Evolutionary conservation across 2,888 invertebrate genomes (phyloP).

Genomic region (Crioceris asparagi): DNA sequence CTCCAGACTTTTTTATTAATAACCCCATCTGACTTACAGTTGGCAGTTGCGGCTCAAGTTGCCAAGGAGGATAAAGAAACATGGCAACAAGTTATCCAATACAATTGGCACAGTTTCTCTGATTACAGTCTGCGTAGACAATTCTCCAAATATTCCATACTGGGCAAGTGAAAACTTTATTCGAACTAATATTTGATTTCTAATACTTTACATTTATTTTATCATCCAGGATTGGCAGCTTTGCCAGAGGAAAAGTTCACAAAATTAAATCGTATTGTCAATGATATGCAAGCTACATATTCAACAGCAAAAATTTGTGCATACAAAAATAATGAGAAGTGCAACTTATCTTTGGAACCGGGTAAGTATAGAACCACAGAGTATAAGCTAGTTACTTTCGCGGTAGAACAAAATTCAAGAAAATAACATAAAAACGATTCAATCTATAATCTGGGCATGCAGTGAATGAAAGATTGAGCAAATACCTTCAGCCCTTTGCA

Average conservation of each 20-base stretch:
- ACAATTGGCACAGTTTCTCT: conserved; percentile 58
- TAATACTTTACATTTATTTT: too few species aligned
- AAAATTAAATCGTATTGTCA: conserved; percentile 49
- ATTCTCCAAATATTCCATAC: conserved; percentile 59
- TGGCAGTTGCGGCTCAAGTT: conserved; percentile 34
- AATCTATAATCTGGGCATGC: too few species aligned
- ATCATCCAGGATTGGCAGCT: conserved; percentile 49
- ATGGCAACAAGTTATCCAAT: conserved; percentile 42
- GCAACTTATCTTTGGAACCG: conserved; percentile 63
- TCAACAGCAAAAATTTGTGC: conserved; percentile 69
- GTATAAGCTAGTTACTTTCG: background rate
- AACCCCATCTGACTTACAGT: conserved; percentile 25
- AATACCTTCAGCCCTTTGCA: too few species aligned
- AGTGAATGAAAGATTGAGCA: too few species aligned
- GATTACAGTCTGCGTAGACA: conserved; percentile 60
- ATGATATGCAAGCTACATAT: conserved; percentile 66
- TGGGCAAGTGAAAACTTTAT: conserved; percentile 29
- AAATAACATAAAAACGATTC: too few species aligned
- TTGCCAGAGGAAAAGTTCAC: conserved; percentile 57
- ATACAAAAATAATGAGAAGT: conserved; percentile 50
- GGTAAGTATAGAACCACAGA: conserved; percentile 37
- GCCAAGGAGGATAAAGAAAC: conserved; percentile 49
- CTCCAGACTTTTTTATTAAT: background rate
- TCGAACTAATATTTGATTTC: too few species aligned
- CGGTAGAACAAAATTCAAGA: background rate